These are phyloP conservation scores for Chitala chitala DNA, from an alignment of 2,113 vertebrate species.

Conservation along the genomic window DNA sequence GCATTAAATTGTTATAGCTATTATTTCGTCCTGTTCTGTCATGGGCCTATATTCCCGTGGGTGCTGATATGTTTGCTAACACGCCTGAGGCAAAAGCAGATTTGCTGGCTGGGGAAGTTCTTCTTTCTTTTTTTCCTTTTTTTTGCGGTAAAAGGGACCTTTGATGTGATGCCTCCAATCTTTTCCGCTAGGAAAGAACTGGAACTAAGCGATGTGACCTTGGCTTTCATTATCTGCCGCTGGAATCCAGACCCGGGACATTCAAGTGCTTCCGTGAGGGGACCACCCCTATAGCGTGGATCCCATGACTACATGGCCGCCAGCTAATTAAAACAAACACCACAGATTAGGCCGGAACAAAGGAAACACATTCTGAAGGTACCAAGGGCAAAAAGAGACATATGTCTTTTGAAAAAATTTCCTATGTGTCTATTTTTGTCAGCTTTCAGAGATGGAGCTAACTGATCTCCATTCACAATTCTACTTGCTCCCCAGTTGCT, in stretches of 20 bases:
- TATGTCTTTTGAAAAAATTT: neutral
- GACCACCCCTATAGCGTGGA: neutral
- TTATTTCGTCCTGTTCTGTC: neutral
- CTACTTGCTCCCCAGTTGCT: too few species aligned
- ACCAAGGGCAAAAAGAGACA: too few species aligned
- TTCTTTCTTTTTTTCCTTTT: constrained; percentile 1
- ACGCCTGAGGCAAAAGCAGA: neutral
- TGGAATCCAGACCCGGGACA: neutral
- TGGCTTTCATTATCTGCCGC: neutral
- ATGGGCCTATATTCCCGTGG: neutral
- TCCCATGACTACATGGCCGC: neutral
- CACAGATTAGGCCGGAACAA: neutral
- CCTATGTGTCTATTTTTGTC: too few species aligned
- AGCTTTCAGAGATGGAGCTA: too few species aligned
- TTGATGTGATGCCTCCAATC: neutral
- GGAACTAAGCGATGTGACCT: neutral
- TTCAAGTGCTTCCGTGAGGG: neutral
- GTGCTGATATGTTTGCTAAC: neutral
- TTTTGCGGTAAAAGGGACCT: neutral
- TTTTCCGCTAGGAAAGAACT: neutral
- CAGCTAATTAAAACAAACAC: neutral
- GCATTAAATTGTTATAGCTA: constrained; percentile 10
- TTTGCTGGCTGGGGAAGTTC: neutral
- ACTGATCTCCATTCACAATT: too few species aligned
- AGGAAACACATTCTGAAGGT: too few species aligned